These are phyloP conservation scores for Pica pica DNA, from an alignment of 2,113 vertebrate genomes.

Conservation along the genomic window DNA sequence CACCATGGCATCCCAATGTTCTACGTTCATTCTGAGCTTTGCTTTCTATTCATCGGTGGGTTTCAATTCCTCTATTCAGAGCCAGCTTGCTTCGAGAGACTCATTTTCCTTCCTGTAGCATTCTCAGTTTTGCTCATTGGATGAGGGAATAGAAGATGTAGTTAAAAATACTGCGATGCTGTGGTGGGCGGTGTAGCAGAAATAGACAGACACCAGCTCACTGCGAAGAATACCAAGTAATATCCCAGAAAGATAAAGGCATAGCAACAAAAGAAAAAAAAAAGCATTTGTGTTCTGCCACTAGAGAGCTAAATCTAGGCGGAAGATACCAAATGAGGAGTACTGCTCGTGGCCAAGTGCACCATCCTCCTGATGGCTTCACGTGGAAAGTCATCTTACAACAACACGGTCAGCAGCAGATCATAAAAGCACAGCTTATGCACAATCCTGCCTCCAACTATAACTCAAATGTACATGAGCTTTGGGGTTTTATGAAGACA, in stretches of 20 bases:
- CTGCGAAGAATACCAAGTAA: slow-evolving; percentile 32
- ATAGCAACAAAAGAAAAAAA: slow-evolving; percentile 26
- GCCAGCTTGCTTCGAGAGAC: background rate
- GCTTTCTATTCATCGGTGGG: background rate
- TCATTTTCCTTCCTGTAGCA: background rate
- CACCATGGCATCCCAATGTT: background rate
- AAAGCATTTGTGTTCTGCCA: background rate
- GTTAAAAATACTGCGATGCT: slow-evolving; percentile 51
- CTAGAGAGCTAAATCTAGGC: background rate
- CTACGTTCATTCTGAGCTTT: background rate
- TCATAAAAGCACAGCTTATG: background rate
- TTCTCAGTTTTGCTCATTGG: background rate
- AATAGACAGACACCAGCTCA: slow-evolving; percentile 57
- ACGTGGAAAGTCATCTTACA: background rate
- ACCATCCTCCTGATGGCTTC: background rate
- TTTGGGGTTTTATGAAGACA: background rate
- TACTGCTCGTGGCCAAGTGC: background rate
- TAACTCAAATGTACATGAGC: background rate
- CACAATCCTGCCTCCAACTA: background rate
- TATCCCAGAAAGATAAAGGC: slow-evolving; percentile 15
- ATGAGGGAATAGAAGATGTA: slow-evolving; percentile 15
- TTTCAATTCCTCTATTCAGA: background rate
- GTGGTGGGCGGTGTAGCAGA: slow-evolving; percentile 48
- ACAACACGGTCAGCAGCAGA: background rate
- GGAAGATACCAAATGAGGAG: background rate